Percentiles rank a stretch among this genome's conserved stretches.
Conservation (phyloP, 2,888 invertebrate genomes). For the Dryococelus australis region DNA sequence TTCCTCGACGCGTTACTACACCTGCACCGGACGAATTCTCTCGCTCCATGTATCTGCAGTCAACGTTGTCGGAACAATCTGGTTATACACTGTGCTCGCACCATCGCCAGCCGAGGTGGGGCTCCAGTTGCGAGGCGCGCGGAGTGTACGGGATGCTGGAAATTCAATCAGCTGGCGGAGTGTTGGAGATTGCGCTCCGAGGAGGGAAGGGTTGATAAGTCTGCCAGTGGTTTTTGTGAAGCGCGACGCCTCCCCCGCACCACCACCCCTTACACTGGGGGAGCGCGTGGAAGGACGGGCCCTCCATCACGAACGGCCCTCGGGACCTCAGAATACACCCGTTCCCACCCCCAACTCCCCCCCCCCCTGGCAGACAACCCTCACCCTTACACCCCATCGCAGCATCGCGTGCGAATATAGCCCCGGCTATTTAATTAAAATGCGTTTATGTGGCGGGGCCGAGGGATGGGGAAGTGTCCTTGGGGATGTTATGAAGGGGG, state of each 20-base stretch:
- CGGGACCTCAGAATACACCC: slow-evolving; percentile 18
- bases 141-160: not conserved
- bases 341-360: not conserved
- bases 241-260: not conserved
- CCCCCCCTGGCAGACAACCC: not conserved
- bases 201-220: slow-evolving; percentile 1
- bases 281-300: not conserved
- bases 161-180: not conserved
- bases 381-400: not conserved
- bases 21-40: too few species aligned
- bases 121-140: not conserved
- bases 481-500: not conserved
- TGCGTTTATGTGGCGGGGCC: not conserved
- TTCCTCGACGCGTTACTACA: too few species aligned
- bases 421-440: slow-evolving; percentile 7
- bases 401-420: not conserved
- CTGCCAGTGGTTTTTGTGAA: slow-evolving; percentile 10
- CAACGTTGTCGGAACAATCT: too few species aligned
- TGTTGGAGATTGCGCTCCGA: not conserved
- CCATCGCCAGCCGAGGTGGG: not conserved
- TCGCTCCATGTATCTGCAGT: too few species aligned
- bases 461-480: not conserved
- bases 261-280: not conserved
- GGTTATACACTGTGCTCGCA: not conserved
- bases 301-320: not conserved